Percentiles rank a stretch among this genome's conserved stretches.
Conservation (phyloP, 2,888 invertebrate genomes). For the Eristalis intricaria region DNA sequence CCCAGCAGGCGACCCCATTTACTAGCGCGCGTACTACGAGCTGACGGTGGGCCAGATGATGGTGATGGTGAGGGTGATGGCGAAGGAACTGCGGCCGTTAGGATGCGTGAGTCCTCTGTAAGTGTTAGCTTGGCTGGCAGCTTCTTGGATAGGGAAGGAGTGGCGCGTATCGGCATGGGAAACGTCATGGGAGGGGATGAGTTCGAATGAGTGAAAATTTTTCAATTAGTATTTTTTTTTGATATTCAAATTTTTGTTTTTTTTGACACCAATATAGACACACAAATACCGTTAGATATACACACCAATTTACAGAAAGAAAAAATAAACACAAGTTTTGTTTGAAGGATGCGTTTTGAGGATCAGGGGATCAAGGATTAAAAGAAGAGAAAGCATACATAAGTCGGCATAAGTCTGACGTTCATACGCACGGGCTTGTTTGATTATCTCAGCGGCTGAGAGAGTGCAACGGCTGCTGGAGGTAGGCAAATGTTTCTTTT, state of each 20-base stretch:
- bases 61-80: constrained; percentile 81
- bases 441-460: constrained; percentile 15
- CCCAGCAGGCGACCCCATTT: constrained; percentile 93
- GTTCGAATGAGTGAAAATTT: constrained; percentile 46
- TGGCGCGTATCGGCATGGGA: constrained; percentile 5
- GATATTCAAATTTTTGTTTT: neutral
- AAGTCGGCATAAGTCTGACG: constrained; percentile 40
- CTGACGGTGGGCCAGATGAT: constrained; percentile 82
- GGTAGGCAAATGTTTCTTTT: neutral
- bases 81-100: constrained; percentile 80
- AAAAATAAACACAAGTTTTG: neutral
- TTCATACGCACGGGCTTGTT: constrained; percentile 12
- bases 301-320: constrained; percentile 18
- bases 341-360: neutral
- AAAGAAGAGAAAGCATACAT: constrained; percentile 48
- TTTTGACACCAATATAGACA: constrained; percentile 28
- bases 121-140: constrained; percentile 81
- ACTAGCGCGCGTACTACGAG: constrained; percentile 83
- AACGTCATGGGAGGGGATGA: neutral
- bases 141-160: constrained; percentile 79
- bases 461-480: constrained; percentile 26
- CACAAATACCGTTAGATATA: constrained; percentile 17
- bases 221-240: constrained; percentile 56
- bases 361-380: constrained; percentile 15
- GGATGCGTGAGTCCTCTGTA: constrained; percentile 81